Conservation (phyloP, 2,888 invertebrate species). For the Bembecia ichneumoniformis region DNA sequence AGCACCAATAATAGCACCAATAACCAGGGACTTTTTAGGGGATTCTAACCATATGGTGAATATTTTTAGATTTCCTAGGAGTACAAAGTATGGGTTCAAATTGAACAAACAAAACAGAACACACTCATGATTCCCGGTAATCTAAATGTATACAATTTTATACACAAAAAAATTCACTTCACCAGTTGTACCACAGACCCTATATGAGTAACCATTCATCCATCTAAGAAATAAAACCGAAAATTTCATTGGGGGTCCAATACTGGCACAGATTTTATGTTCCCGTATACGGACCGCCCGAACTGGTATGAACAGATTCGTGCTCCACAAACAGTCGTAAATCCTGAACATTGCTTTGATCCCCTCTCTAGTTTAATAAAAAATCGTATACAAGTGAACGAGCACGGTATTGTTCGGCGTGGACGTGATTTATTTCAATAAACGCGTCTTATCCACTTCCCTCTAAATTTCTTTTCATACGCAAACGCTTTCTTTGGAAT, state of each 20-base stretch:
- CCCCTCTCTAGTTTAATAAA: constrained; percentile 29
- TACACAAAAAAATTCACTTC: too few relatives aligned
- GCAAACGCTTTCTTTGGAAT: neutral
- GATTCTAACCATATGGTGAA: too few relatives aligned
- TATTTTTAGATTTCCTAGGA: too few relatives aligned
- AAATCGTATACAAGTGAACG: constrained; percentile 4
- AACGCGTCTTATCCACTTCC: constrained; percentile 24
- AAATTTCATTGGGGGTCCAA: constrained; percentile 36
- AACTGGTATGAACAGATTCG: constrained; percentile 40
- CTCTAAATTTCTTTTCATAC: constrained; percentile 1
- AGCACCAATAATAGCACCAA: too few relatives aligned
- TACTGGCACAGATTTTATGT: constrained; percentile 44
- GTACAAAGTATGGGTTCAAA: too few relatives aligned
- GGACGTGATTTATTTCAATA: constrained; percentile 50
- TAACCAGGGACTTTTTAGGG: too few relatives aligned
- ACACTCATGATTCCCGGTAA: too few relatives aligned
- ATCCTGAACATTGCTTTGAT: constrained; percentile 43
- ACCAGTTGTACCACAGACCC: neutral
- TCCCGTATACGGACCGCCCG: constrained; percentile 25
- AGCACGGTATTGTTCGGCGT: constrained; percentile 9
- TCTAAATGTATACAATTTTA: too few relatives aligned
- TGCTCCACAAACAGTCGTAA: constrained; percentile 52
- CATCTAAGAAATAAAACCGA: constrained; percentile 33
- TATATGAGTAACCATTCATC: constrained; percentile 4
- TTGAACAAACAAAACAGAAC: too few relatives aligned